Conservation (phyloP, 2,888 invertebrate genomes). For the Xiphydria camelus region DNA sequence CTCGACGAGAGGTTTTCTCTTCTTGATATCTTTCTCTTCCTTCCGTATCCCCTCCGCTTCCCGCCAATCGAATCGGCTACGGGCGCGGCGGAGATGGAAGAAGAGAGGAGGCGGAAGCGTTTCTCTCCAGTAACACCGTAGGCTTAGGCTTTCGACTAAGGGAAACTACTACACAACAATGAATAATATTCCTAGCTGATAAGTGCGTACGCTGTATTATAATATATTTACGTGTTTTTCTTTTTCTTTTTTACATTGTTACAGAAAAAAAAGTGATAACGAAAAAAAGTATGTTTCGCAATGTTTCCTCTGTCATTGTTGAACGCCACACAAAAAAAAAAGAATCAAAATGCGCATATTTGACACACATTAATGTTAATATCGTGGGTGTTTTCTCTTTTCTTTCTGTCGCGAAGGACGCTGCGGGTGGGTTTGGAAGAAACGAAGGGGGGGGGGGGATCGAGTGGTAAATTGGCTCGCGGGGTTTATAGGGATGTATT, state of each 20-base stretch:
- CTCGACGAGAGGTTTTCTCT: too few species aligned
- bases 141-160: constrained; percentile 25
- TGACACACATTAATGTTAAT: constrained; percentile 37
- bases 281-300: constrained; percentile 25
- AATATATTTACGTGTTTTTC: constrained; percentile 30
- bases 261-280: constrained; percentile 23
- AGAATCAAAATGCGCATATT: constrained; percentile 31
- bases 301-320: constrained; percentile 26
- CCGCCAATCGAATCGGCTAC: too few species aligned
- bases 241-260: constrained; percentile 25
- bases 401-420: too few species aligned
- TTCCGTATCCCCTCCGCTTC: too few species aligned
- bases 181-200: constrained; percentile 43
- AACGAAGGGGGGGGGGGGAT: too few species aligned
- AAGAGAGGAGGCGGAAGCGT: constrained; percentile 2
- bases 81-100: too few species aligned
- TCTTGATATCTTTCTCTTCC: too few species aligned
- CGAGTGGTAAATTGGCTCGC: too few species aligned
- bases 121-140: constrained; percentile 25
- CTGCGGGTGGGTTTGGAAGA: too few species aligned
- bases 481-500: too few species aligned
- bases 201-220: constrained; percentile 44
- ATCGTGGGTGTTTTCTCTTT: constrained; percentile 14
- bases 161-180: constrained; percentile 34
- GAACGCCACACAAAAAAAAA: constrained; percentile 19